phyloP scores from a whole-genome alignment of 2,888 invertebrate species.

The Dasysyrphus tricinctus region DNA sequence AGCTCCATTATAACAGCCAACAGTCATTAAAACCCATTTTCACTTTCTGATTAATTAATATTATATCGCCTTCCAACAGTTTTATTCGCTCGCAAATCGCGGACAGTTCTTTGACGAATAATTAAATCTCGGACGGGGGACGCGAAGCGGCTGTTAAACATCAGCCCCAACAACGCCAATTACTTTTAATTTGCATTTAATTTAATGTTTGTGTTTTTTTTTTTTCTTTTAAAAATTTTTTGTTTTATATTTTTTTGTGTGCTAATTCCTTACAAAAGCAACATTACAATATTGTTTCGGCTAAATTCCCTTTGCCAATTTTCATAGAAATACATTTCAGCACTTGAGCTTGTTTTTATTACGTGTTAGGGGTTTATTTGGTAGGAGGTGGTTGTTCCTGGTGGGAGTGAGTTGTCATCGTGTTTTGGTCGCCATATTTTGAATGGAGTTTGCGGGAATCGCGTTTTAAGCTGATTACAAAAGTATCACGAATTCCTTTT shows the following conservation, averaged over 20 bases:
- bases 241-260: not conserved
- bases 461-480: slow-evolving; percentile 32
- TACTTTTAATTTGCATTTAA: slow-evolving; percentile 64
- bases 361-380: not conserved
- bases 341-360: slow-evolving; percentile 1
- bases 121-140: slow-evolving; percentile 30
- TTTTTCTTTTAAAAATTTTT: slow-evolving; percentile 3
- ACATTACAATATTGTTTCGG: not conserved
- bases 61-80: slow-evolving; percentile 33
- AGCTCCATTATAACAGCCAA: slow-evolving; percentile 47
- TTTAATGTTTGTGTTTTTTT: slow-evolving; percentile 7
- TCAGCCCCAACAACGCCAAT: slow-evolving; percentile 31
- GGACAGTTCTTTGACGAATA: slow-evolving; percentile 21
- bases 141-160: slow-evolving; percentile 28
- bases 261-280: slow-evolving; percentile 19
- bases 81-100: slow-evolving; percentile 19
- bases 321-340: not conserved
- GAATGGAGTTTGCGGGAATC: no score
- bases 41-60: slow-evolving; percentile 44
- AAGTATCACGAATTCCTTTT: slow-evolving; percentile 50
- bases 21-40: slow-evolving; percentile 41
- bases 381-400: not conserved
- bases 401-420: not conserved
- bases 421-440: not conserved
- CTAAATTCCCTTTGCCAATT: not conserved